phyloP scores from a whole-genome alignment of 2,113 vertebrate genomes.

The Carassius auratus region DNA sequence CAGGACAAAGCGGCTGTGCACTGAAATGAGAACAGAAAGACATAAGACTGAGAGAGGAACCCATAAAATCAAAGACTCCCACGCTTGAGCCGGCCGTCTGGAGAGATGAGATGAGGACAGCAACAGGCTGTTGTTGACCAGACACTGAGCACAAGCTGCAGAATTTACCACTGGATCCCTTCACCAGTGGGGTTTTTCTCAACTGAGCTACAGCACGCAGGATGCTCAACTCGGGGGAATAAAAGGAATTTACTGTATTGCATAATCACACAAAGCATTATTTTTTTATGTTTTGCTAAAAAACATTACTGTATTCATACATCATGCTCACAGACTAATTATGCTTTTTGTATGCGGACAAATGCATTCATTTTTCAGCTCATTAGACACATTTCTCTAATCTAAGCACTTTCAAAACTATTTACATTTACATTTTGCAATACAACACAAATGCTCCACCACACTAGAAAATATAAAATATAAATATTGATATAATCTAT shows the following conservation, averaged over 20 bases:
- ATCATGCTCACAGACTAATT: neutral
- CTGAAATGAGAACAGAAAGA: neutral
- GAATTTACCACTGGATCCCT: neutral
- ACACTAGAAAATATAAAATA: neutral
- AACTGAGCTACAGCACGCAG: neutral
- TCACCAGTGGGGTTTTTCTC: neutral
- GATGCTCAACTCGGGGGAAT: too few species aligned
- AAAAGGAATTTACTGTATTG: neutral
- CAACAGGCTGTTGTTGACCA: neutral
- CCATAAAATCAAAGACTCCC: neutral
- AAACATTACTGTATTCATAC: too few species aligned
- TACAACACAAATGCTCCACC: neutral
- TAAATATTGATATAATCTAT: neutral
- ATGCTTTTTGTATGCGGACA: neutral
- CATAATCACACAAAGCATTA: neutral
- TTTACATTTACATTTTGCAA: neutral
- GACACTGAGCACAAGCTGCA: neutral
- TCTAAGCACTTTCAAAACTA: neutral
- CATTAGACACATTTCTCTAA: neutral
- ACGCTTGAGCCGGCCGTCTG: neutral
- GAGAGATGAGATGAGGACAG: neutral
- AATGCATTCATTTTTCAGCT: neutral
- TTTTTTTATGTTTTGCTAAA: too few species aligned
- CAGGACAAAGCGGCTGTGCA: neutral
- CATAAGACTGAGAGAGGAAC: neutral